Evolutionary conservation across 2,888 invertebrate genomes (phyloP).

Genomic region (Xestia xanthographa): DNA sequence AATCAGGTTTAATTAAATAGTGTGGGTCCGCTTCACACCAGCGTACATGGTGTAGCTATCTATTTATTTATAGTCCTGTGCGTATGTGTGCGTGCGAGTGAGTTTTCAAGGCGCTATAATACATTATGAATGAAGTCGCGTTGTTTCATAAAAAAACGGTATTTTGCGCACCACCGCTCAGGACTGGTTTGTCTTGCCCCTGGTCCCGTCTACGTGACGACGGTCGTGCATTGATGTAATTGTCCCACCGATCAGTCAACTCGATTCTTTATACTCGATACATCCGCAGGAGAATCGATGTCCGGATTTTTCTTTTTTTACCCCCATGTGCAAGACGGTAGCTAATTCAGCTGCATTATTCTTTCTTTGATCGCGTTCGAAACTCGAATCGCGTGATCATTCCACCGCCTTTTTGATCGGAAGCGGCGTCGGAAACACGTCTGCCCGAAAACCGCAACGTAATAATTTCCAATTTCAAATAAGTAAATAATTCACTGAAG

Average conservation of each 20-base stretch:
- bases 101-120: conserved; percentile 83
- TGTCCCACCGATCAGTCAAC: conserved; percentile 81
- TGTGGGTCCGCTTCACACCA: conserved; percentile 69
- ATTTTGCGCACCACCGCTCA: conserved; percentile 80
- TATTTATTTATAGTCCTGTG: conserved; percentile 78
- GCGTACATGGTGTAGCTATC: conserved; percentile 70
- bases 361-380: conserved; percentile 71
- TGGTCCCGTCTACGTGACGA: conserved; percentile 81
- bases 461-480: conserved; percentile 89
- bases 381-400: conserved; percentile 85
- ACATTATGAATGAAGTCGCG: conserved; percentile 89
- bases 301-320: conserved; percentile 73
- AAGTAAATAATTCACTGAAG: conserved; percentile 84
- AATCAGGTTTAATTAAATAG: conserved; percentile 78
- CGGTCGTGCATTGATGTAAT: conserved; percentile 85
- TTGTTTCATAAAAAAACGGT: conserved; percentile 86
- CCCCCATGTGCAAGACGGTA: conserved; percentile 68
- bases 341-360: conserved; percentile 70
- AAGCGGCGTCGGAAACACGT: conserved; percentile 89
- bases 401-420: conserved; percentile 80
- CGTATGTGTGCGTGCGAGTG: conserved; percentile 76
- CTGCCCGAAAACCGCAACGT: conserved; percentile 87
- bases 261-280: conserved; percentile 75
- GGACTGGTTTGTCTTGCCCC: conserved; percentile 84
- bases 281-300: conserved; percentile 78